Evolutionary conservation across 2,888 invertebrate genomes (phyloP), one percentile per base, ranked within the genome.

Genomic region (Conus canariensis): DNA sequence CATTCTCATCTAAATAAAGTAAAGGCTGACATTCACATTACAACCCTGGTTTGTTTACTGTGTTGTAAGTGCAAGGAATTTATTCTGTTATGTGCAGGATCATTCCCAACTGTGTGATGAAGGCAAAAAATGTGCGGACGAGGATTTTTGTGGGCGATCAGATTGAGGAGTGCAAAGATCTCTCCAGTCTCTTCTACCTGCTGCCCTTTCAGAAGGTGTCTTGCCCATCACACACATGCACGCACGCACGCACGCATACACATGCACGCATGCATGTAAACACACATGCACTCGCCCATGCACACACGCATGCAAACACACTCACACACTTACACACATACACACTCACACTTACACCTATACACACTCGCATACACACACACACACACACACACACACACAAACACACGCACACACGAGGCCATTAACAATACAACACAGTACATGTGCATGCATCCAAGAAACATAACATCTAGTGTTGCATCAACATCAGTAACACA

Each of bases 111-210:
- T 99, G 98, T 95, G 98, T 99, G 60, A 98, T 99, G 97, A 99
- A 99, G 97, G 99, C 99, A 0, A 99, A 99, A 96, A 98, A 98
- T 88, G 99, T 99, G 96, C 97, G 99, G 89, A 97, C 99, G 16
- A 97, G 99, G 83, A 98, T 98, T 0, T 99, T 99, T 96, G 97
- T 99, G 90, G 99, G 98, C 0, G 97, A 98, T 94, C 99, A 99
- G 97, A 98, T 99, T 25, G 98, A 99, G 91, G 99, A 99, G 93
- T 99, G 99, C 95, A 97, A 99, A 59, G 99, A 99, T 96, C 98
- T 98, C 0, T 99, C 99, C 0, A 98, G 99, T 0, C 97, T 99
- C 0, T 99, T 98, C 96, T 99, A 98, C 95, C 98, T 99, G 89
- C 97, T 99, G 89, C 98, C 99, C 0, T 99, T 98, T 95, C 99